These are phyloP conservation scores for Drosophila prostipennis DNA, from an alignment of 2,888 invertebrate genomes.

Conservation along the genomic window DNA sequence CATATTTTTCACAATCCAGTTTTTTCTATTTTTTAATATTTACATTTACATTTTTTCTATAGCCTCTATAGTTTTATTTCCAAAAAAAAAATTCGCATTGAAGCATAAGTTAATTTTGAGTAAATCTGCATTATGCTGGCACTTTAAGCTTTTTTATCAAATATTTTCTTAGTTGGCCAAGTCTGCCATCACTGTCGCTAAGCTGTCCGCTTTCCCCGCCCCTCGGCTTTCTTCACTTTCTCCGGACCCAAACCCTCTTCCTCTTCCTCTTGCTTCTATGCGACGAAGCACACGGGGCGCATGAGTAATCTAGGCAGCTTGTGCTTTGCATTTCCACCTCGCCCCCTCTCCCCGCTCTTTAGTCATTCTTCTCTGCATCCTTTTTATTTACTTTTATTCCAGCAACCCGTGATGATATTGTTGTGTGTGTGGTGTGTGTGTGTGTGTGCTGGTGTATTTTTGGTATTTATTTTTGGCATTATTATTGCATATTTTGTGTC, in stretches of 20 bases:
- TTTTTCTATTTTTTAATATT: too few species aligned
- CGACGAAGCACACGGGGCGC: conserved; percentile 33
- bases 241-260: neutral
- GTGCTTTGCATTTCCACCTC: conserved; percentile 41
- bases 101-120: neutral
- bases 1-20: too few species aligned
- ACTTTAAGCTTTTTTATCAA: neutral
- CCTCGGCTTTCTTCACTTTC: neutral
- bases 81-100: too few species aligned
- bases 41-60: too few species aligned
- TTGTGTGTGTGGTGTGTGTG: conserved; percentile 9
- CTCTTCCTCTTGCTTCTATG: conserved; percentile 5
- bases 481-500: conserved; percentile 58
- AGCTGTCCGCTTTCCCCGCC: conserved; percentile 4
- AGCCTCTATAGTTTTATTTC: too few species aligned
- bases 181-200: conserved; percentile 17
- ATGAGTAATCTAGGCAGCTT: conserved; percentile 52
- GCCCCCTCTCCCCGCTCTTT: neutral
- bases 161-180: neutral
- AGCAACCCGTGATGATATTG: conserved; percentile 18
- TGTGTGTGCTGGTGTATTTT: conserved; percentile 31
- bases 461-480: conserved; percentile 54
- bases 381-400: conserved; percentile 33
- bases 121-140: neutral
- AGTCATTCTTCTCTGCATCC: conserved; percentile 11